Evolutionary conservation across 2,113 vertebrate genomes (phyloP).

Genomic region (Aleadryas rufinucha): DNA sequence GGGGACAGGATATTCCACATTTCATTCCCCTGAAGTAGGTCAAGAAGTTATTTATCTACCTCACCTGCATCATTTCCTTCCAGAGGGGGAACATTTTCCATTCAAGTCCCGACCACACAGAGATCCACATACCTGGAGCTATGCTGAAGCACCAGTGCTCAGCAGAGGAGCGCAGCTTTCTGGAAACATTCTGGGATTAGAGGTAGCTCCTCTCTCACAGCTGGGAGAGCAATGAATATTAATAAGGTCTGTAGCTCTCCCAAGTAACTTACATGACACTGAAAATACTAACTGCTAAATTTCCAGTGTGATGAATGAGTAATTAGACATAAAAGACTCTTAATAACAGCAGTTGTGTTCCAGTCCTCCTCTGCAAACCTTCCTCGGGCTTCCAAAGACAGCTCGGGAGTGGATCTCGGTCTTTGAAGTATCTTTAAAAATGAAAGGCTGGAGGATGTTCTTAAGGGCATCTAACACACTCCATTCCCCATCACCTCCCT

Average conservation of each 20-base stretch:
- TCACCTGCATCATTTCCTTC: neutral
- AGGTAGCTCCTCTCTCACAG: neutral
- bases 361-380: conserved; percentile 8
- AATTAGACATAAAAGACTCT: conserved; percentile 33
- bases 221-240: conserved; percentile 6
- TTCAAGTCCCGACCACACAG: neutral
- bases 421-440: neutral
- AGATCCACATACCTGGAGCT: neutral
- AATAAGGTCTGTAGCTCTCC: neutral
- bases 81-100: neutral
- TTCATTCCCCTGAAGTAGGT: neutral
- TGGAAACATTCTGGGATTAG: neutral
- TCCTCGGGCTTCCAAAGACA: neutral
- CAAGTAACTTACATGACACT: conserved; percentile 3
- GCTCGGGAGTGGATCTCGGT: neutral
- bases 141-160: neutral
- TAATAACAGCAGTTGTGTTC: conserved; percentile 30
- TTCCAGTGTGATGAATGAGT: conserved; percentile 27
- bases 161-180: neutral
- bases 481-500: neutral
- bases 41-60: neutral
- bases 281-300: conserved; percentile 39
- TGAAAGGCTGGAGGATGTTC: neutral
- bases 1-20: neutral
- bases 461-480: neutral